Conservation (phyloP, 2,797 vertebrate genomes). For the Valencia hispanica region DNA sequence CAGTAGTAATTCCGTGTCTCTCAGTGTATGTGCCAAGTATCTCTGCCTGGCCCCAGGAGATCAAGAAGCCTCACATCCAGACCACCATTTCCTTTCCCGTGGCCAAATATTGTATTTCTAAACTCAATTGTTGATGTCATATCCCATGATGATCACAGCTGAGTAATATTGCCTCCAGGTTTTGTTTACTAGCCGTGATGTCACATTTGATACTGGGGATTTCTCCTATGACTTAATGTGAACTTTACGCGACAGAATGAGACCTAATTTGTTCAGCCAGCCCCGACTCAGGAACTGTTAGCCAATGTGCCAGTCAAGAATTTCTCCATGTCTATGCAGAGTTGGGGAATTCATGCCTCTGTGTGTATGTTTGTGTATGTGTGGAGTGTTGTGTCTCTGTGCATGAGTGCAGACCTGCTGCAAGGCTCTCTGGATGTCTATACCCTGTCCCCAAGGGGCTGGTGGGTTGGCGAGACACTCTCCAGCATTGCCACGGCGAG, state of each 20-base stretch:
- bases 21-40: not conserved
- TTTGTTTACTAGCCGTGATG: slow-evolving; percentile 78
- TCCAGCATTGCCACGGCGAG: slow-evolving; percentile 94
- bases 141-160: slow-evolving; percentile 74
- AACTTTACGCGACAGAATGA: slow-evolving; percentile 79
- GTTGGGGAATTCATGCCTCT: slow-evolving; percentile 5
- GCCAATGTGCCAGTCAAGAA: slow-evolving; percentile 73
- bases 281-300: slow-evolving; percentile 72
- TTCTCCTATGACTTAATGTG: slow-evolving; percentile 74
- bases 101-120: slow-evolving; percentile 73
- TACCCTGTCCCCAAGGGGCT: slow-evolving; percentile 98
- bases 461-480: slow-evolving; percentile 98
- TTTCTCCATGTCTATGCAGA: slow-evolving; percentile 15
- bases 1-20: slow-evolving; percentile 7
- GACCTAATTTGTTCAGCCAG: slow-evolving; percentile 80
- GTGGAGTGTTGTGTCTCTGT: slow-evolving; percentile 1
- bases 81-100: slow-evolving; percentile 46
- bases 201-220: slow-evolving; percentile 77
- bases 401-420: slow-evolving; percentile 87
- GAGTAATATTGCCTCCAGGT: slow-evolving; percentile 69
- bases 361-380: slow-evolving; percentile 9
- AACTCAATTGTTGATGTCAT: slow-evolving; percentile 79
- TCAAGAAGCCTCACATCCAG: slow-evolving; percentile 43
- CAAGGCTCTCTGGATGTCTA: slow-evolving; percentile 97
- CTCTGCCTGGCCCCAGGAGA: slow-evolving; percentile 16